A percentile compares a stretch with the other conserved stretches of the same genome.
These are phyloP conservation scores for Scaptomyza pallida DNA, from an alignment of 1,140 invertebrate species.

Conservation along the genomic window DNA sequence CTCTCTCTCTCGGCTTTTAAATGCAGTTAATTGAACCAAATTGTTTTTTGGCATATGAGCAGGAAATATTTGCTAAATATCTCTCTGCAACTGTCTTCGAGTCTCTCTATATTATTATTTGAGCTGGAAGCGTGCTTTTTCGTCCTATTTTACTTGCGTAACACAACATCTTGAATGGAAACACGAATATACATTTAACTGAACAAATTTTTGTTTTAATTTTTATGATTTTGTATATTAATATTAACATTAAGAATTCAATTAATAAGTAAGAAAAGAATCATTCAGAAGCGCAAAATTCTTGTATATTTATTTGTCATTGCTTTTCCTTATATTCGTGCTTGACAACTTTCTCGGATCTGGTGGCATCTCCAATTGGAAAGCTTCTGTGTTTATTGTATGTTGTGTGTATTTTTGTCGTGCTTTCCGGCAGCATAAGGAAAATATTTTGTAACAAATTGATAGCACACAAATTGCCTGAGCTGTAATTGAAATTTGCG, in stretches of 20 bases:
- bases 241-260: too few relatives aligned
- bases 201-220: too few relatives aligned
- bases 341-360: neutral
- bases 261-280: too few relatives aligned
- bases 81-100: neutral
- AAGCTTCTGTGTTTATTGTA: neutral
- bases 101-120: neutral
- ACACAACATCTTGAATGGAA: too few relatives aligned
- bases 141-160: too few relatives aligned
- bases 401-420: conserved; percentile 1
- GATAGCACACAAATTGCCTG: conserved; percentile 35
- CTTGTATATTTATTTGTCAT: too few relatives aligned
- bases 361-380: neutral
- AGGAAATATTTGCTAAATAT: conserved; percentile 39
- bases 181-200: too few relatives aligned
- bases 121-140: neutral
- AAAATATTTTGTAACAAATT: conserved; percentile 55
- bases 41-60: conserved; percentile 59
- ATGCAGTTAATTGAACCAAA: conserved; percentile 74
- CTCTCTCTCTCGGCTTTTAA: conserved; percentile 42
- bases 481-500: conserved; percentile 52
- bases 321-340: neutral
- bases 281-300: too few relatives aligned
- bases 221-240: too few relatives aligned
- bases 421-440: conserved; percentile 6